Evolutionary conservation across 2,113 vertebrate species (phyloP).

Genomic region (Leucopsar rothschildi): DNA sequence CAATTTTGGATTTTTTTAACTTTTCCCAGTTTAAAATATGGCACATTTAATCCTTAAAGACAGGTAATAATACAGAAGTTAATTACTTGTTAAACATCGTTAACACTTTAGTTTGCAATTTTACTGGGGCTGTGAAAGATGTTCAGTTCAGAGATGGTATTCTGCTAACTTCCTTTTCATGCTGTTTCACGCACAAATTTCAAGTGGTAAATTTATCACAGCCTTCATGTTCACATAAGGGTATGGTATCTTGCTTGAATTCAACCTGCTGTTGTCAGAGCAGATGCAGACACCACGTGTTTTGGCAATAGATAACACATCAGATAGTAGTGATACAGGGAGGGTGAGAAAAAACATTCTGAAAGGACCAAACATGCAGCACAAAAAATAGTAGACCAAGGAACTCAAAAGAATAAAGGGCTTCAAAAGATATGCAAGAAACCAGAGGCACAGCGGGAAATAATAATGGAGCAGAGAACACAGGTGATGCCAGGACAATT

Average conservation of each 20-base stretch:
- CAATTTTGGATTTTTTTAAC: not conserved
- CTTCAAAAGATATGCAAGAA: not conserved
- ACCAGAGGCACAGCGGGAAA: slow-evolving; percentile 9
- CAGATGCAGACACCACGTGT: slow-evolving; percentile 45
- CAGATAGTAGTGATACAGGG: slow-evolving; percentile 17
- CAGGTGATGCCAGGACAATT: not conserved
- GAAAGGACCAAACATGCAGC: slow-evolving; percentile 18
- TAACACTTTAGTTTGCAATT: not conserved
- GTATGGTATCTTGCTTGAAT: slow-evolving; percentile 25
- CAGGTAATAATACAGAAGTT: not conserved
- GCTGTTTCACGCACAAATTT: not conserved
- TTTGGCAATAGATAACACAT: slow-evolving; percentile 45
- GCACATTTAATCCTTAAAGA: not conserved
- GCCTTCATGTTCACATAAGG: slow-evolving; percentile 27
- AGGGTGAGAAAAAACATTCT: slow-evolving; percentile 39
- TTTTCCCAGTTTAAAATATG: not conserved
- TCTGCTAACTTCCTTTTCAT: slow-evolving; percentile 9
- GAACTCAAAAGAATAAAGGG: not conserved
- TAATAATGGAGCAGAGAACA: not conserved
- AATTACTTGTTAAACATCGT: not conserved
- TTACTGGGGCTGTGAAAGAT: not conserved
- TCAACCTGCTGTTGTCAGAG: slow-evolving; percentile 52
- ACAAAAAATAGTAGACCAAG: not conserved
- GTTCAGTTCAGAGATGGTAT: not conserved
- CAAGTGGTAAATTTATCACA: slow-evolving; percentile 32